Percentiles rank a stretch among this genome's conserved stretches.
Evolutionary conservation across 2,797 vertebrate species (phyloP).

Genomic region (Hirundo rustica): DNA sequence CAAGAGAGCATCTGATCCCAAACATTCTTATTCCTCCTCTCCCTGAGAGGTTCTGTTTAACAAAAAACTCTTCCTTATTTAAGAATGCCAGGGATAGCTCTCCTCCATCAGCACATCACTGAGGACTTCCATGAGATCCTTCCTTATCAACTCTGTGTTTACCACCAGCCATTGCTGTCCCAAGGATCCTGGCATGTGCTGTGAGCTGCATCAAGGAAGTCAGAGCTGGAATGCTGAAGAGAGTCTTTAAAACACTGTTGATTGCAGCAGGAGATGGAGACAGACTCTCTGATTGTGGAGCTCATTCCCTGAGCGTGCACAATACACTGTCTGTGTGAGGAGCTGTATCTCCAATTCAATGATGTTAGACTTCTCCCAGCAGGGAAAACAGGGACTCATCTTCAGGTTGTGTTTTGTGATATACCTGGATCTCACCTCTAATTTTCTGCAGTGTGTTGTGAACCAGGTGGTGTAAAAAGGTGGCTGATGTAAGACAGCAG

Average conservation of each 20-base stretch:
- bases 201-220: not conserved
- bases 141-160: not conserved
- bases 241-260: not conserved
- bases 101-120: not conserved
- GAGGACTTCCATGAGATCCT: not conserved
- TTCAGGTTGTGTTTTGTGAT: not conserved
- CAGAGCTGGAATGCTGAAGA: not conserved
- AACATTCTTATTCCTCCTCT: not conserved
- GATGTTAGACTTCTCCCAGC: not conserved
- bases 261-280: not conserved
- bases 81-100: not conserved
- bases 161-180: not conserved
- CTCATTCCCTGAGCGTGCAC: not conserved
- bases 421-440: not conserved
- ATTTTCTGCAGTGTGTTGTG: not conserved
- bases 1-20: not conserved
- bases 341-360: rapidly evolving
- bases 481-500: not conserved
- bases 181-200: rapidly evolving
- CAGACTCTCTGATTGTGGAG: not conserved
- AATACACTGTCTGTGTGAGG: rapidly evolving
- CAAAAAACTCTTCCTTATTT: not conserved
- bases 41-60: not conserved
- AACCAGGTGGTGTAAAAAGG: not conserved
- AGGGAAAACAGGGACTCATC: not conserved